A percentile compares a stretch with the other conserved stretches of the same genome.
phyloP scores from a whole-genome alignment of 2,888 invertebrate species.

The Machimus atricapillus region DNA sequence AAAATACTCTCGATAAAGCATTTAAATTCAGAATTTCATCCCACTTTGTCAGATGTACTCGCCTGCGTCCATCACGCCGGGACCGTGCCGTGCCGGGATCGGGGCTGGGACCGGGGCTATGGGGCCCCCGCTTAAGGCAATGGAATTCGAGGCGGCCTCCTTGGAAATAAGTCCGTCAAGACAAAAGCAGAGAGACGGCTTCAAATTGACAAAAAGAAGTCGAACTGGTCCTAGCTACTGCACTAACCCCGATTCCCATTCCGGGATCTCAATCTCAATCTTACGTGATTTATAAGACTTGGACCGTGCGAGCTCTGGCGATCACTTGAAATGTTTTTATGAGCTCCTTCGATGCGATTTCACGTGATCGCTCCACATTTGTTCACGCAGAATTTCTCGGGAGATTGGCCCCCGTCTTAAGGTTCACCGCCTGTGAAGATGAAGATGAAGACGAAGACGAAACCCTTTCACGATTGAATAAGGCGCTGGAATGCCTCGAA shows the following conservation, averaged over 20 bases:
- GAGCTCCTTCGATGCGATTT: not conserved
- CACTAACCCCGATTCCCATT: constrained; percentile 37
- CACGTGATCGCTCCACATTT: not conserved
- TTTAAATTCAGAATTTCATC: constrained; percentile 23
- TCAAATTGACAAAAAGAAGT: constrained; percentile 16
- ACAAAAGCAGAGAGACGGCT: not conserved
- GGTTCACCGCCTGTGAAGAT: not conserved
- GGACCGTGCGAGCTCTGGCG: not conserved
- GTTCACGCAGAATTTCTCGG: not conserved
- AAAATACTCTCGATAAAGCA: constrained; percentile 41
- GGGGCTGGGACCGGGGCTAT: no score
- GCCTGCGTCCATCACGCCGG: constrained; percentile 20
- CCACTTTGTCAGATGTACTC: constrained; percentile 36
- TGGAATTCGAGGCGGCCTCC: not conserved
- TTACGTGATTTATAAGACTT: constrained; percentile 7
- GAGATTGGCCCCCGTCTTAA: not conserved
- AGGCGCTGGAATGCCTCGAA: not conserved
- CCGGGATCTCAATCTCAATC: not conserved
- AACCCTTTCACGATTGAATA: constrained; percentile 1
- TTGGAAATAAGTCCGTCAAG: not conserved
- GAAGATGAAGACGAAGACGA: not conserved
- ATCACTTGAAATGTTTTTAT: constrained; percentile 8
- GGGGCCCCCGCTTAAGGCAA: not conserved
- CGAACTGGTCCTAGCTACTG: constrained; percentile 31
- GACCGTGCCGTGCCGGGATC: not conserved